Base-by-base conservation (phyloP, 2,888 invertebrate genomes). In the Gnatocerus cornutus region DNA sequence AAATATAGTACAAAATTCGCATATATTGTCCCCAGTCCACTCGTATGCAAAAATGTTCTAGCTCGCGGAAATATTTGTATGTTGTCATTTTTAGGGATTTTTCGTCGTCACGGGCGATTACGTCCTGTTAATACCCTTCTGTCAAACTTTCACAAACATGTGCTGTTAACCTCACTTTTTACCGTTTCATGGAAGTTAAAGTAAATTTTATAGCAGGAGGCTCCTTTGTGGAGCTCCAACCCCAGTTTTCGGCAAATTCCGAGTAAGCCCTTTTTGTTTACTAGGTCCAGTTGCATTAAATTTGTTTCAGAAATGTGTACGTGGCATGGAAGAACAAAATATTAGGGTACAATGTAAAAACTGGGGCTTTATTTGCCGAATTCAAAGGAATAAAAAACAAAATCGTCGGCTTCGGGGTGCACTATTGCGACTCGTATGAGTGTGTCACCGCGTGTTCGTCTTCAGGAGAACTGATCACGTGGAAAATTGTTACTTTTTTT, bases 141-240 rank as follows among this genome's bases (percentile, higher is more conserved):
- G n/a, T n/a, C n/a, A n/a, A n/a, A n/a, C n/a, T n/a, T n/a, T n/a
- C n/a, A n/a, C 8, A n/a, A 9, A 58, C 56, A 58, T 58, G 56
- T 59, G 59, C 45, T 59, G 30, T 7, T 62, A 62, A 62, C 61
- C 61, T 62, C 41, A 45, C 41, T 59, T 59, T 29, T 5, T n/a
- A n/a, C n/a, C n/a, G n/a, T n/a, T n/a, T 8, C 29, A 52, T 76
- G 76, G 77, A 79, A 53, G 37, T 89, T 69, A 79, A 87, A 73
- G 82, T 89, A 12, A 86, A 87, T 78, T 86, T 87, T 79, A 88
- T 89, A 82, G 89, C 89, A 27, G 91, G 92, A 68, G 90, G 90
- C 50, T 89, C 87, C 77, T 87, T 91, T 72, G 86, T 90, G 12
- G 84, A 87, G 71, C 85, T 88, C 76, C 84, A 87, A n/a, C 90